Evolutionary conservation across 1,140 invertebrate species (phyloP).

Genomic region (Drosophila pachea): DNA sequence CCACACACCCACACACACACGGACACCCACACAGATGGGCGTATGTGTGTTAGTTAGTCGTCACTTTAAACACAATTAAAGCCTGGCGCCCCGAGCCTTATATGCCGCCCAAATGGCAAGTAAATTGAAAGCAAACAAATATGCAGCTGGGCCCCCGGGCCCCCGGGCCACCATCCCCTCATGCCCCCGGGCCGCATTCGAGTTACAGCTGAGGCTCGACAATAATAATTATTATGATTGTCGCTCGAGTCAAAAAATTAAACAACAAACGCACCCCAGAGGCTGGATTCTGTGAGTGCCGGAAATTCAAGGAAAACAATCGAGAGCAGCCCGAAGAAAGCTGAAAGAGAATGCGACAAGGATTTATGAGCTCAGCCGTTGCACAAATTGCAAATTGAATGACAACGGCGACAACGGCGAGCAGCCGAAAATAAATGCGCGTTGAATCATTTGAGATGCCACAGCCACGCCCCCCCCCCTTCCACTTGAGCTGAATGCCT

Average conservation of each 20-base stretch:
- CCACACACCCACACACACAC: neutral
- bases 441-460: neutral
- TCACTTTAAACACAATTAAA: constrained; percentile 68
- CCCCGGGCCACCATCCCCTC: no score
- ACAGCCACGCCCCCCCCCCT: neutral
- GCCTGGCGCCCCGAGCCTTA: neutral
- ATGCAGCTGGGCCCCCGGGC: constrained; percentile 9
- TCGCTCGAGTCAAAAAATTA: neutral
- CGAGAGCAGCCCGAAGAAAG: neutral
- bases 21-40: neutral
- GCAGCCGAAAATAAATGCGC: neutral
- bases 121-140: constrained; percentile 67
- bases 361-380: constrained; percentile 50
- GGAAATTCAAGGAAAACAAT: constrained; percentile 72
- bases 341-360: constrained; percentile 23
- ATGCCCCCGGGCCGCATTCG: constrained; percentile 21
- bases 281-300: constrained; percentile 35
- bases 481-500: no score
- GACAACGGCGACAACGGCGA: constrained; percentile 29
- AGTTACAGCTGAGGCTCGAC: neutral
- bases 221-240: constrained; percentile 28
- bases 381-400: constrained; percentile 68
- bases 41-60: constrained; percentile 21
- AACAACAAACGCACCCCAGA: neutral
- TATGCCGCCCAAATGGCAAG: constrained; percentile 44